Percentiles rank a stretch among this genome's conserved stretches.
Evolutionary conservation across 2,888 invertebrate genomes (phyloP).

Genomic region (Meandrusa payeni): DNA sequence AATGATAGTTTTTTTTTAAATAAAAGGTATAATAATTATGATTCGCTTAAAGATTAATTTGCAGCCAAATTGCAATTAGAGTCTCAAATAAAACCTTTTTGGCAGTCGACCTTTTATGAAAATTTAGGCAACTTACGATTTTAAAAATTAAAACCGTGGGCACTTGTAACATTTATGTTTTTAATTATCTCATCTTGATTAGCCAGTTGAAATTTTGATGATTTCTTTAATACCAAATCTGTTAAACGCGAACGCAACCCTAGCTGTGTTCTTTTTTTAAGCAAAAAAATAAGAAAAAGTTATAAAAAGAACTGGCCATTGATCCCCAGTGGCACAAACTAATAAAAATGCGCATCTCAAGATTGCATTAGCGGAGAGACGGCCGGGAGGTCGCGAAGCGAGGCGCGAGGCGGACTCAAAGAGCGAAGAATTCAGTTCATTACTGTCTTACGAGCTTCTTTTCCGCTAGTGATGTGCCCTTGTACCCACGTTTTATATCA

Average conservation of each 20-base stretch:
- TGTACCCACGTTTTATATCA: slow-evolving; percentile 16
- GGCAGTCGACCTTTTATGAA: background rate
- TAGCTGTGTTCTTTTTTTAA: too few species aligned
- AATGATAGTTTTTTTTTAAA: too few species aligned
- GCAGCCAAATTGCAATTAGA: slow-evolving; percentile 6
- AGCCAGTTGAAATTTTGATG: too few species aligned
- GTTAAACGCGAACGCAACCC: background rate
- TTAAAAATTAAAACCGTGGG: too few species aligned
- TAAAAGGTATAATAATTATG: too few species aligned
- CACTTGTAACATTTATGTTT: too few species aligned
- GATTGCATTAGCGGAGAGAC: slow-evolving; percentile 35
- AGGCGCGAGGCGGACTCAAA: slow-evolving; percentile 50
- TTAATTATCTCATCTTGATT: too few species aligned
- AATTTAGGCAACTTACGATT: slow-evolving; percentile 10
- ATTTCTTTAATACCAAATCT: slow-evolving; percentile 4
- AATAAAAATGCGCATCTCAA: slow-evolving; percentile 43
- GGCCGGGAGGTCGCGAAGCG: slow-evolving; percentile 35
- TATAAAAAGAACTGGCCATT: slow-evolving; percentile 20
- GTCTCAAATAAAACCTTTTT: slow-evolving; percentile 8
- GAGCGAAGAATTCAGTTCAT: slow-evolving; percentile 65
- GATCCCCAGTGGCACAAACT: slow-evolving; percentile 28
- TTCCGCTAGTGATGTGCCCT: slow-evolving; percentile 31
- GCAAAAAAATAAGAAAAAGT: background rate
- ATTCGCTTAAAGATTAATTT: too few species aligned
- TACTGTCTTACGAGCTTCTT: slow-evolving; percentile 63